phyloP scores from a whole-genome alignment of 2,113 vertebrate genomes.

The Hydrochoerus hydrochaeris region DNA sequence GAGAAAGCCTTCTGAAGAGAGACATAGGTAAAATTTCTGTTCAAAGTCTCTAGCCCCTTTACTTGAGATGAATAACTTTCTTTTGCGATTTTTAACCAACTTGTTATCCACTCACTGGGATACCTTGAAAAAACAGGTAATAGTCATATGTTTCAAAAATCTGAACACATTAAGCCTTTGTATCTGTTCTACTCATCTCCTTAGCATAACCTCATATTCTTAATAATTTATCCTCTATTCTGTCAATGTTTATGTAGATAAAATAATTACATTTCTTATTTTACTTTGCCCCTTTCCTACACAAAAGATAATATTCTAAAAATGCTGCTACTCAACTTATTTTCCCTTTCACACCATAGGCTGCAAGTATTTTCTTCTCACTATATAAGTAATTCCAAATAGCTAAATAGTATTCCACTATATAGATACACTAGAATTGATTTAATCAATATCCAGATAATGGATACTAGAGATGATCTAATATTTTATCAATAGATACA shows the following conservation, averaged over 20 bases:
- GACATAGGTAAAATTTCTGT: background rate
- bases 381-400: background rate
- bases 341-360: background rate
- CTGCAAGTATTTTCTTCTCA: background rate
- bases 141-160: background rate
- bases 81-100: background rate
- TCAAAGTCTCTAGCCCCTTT: background rate
- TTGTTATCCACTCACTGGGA: background rate
- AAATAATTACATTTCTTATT: background rate
- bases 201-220: background rate
- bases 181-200: background rate
- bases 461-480: background rate
- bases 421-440: background rate
- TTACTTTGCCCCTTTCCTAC: background rate
- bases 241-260: background rate
- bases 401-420: background rate
- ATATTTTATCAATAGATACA: background rate
- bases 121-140: background rate
- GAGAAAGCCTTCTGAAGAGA: background rate
- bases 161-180: background rate
- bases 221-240: background rate
- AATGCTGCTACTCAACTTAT: background rate
- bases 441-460: background rate
- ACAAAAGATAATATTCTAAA: background rate
- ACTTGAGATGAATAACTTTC: background rate